A percentile compares a stretch with the other conserved stretches of the same genome.
These are phyloP conservation scores for Calidris pugnax DNA, from an alignment of 2,113 vertebrate species.

Conservation along the genomic window DNA sequence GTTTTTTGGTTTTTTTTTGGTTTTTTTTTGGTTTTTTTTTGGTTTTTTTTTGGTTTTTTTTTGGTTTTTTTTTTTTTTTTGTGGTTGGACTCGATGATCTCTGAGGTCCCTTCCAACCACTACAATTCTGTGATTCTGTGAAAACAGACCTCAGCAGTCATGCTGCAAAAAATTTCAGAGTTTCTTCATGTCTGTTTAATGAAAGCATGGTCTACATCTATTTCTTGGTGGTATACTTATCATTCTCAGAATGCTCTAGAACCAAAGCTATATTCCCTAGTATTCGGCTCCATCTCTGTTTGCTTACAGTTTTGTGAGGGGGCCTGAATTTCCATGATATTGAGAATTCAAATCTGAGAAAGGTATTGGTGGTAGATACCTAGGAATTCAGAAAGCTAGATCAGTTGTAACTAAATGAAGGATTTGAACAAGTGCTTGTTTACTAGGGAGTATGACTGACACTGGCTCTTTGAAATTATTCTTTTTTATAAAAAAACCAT, in stretches of 20 bases:
- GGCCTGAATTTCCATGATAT: background rate
- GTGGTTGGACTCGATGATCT: too few species aligned
- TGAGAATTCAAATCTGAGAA: background rate
- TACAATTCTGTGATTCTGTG: too few species aligned
- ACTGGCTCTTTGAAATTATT: background rate
- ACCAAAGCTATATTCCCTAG: background rate
- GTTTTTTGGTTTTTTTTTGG: too few species aligned
- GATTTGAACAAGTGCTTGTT: background rate
- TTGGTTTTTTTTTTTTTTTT: too few species aligned
- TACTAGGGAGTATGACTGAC: background rate
- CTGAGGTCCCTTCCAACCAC: too few species aligned
- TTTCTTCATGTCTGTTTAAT: background rate
- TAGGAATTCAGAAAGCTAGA: background rate
- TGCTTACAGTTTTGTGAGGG: background rate
- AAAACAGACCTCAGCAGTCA: background rate
- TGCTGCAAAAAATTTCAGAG: background rate
- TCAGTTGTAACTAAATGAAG: background rate
- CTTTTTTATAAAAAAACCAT: background rate
- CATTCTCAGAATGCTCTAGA: background rate
- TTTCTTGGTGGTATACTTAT: background rate
- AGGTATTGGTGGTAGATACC: background rate
- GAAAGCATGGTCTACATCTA: background rate
- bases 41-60: too few species aligned
- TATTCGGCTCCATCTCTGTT: background rate
- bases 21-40: too few species aligned